Percentiles rank a stretch among this genome's conserved stretches.
These are phyloP conservation scores for Agrotis clavis DNA, from an alignment of 2,888 invertebrate species.

Conservation along the genomic window DNA sequence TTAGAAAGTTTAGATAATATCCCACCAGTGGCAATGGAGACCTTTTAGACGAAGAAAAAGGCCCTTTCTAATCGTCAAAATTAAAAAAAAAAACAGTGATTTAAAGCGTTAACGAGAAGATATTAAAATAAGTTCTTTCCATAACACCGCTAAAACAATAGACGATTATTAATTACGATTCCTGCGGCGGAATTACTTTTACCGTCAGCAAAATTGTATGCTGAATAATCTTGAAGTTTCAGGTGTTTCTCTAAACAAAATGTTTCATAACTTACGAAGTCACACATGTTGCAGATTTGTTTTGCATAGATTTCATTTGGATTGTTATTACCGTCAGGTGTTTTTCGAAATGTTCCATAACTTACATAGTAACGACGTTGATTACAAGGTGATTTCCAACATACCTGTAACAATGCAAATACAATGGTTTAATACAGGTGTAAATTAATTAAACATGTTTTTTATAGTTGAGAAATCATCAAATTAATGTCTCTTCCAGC, in stretches of 20 bases:
- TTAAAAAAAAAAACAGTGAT: too few species aligned
- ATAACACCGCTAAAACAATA: slow-evolving; percentile 12
- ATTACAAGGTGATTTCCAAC: neutral
- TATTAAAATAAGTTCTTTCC: slow-evolving; percentile 8
- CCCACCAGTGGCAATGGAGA: neutral
- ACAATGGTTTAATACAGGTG: neutral
- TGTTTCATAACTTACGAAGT: slow-evolving; percentile 30
- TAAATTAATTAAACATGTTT: neutral
- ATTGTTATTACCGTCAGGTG: too few species aligned
- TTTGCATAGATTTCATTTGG: too few species aligned
- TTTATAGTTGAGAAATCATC: too few species aligned
- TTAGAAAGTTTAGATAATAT: too few species aligned
- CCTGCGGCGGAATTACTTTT: slow-evolving; percentile 11
- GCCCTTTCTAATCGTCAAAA: neutral
- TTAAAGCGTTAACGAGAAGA: slow-evolving; percentile 27
- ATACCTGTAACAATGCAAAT: slow-evolving; percentile 50
- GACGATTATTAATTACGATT: slow-evolving; percentile 39
- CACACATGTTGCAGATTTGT: too few species aligned
- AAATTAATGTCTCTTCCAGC: too few species aligned
- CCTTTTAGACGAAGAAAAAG: neutral
- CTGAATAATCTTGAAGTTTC: neutral
- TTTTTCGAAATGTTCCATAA: neutral
- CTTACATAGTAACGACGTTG: slow-evolving; percentile 25
- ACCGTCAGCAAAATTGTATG: slow-evolving; percentile 2
- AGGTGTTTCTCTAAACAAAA: neutral